These are phyloP conservation scores for Hyposmocoma kahamanoa DNA, from an alignment of 1,140 invertebrate species.

Conservation along the genomic window DNA sequence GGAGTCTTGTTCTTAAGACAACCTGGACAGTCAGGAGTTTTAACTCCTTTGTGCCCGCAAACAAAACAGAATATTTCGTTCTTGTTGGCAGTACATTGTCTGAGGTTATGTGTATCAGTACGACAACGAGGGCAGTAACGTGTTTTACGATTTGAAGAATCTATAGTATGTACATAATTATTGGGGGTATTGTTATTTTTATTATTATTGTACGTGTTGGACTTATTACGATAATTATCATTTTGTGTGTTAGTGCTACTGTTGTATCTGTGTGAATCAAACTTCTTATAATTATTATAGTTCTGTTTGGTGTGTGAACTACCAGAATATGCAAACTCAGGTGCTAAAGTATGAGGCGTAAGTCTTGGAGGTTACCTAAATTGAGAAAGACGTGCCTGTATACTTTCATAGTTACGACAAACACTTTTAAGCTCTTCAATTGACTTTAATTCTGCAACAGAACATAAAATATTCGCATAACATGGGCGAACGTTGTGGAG, in stretches of 20 bases:
- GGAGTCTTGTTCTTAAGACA: conserved; percentile 6
- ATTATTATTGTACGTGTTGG: conserved; percentile 2
- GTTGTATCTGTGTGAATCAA: too few relatives aligned
- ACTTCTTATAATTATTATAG: too few relatives aligned
- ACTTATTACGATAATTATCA: conserved; percentile 2
- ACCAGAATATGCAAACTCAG: conserved; percentile 22
- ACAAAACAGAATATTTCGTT: conserved; percentile 14
- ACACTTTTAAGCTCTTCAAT: conserved; percentile 12
- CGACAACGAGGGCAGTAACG: conserved; percentile 20
- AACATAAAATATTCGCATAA: conserved; percentile 18
- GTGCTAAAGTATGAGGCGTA: conserved; percentile 18
- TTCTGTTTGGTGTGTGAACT: conserved; percentile 9
- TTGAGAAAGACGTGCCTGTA: conserved; percentile 13
- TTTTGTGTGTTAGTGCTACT: not conserved
- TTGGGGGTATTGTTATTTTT: conserved; percentile 14
- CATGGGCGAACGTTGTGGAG: conserved; percentile 26
- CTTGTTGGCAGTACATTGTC: conserved; percentile 11
- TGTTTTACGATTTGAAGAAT: not conserved
- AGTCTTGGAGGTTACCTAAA: conserved; percentile 19
- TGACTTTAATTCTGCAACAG: conserved; percentile 4
- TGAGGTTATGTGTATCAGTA: conserved; percentile 12
- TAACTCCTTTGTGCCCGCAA: conserved; percentile 15
- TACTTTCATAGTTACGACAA: conserved; percentile 22
- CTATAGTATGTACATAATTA: conserved; percentile 8
- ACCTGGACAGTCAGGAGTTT: conserved; percentile 18